Conservation (phyloP, 2,888 invertebrate species). For the Drosophila limbata region DNA sequence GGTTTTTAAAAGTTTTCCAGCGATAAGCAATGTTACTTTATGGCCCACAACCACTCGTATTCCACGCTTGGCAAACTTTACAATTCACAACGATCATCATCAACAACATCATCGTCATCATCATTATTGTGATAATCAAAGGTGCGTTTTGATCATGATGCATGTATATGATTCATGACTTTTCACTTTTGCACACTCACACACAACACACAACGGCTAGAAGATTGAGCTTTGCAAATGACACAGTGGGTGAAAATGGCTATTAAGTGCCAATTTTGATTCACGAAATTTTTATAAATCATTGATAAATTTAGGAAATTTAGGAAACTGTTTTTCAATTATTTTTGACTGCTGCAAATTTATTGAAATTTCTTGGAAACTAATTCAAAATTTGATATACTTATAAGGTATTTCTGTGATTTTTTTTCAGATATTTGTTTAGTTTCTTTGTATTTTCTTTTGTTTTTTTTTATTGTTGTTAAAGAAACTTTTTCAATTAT, state of each 20-base stretch:
- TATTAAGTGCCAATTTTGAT: not conserved
- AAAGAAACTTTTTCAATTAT: too few relatives aligned
- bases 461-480: too few relatives aligned
- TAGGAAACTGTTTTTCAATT: not conserved
- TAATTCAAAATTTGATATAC: too few relatives aligned
- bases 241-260: constrained; percentile 32
- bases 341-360: too few relatives aligned
- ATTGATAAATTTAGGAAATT: not conserved
- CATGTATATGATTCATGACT: constrained; percentile 77
- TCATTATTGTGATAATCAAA: constrained; percentile 50
- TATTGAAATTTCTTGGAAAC: too few relatives aligned
- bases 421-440: too few relatives aligned
- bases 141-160: constrained; percentile 70
- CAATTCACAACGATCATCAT: constrained; percentile 21
- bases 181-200: constrained; percentile 70
- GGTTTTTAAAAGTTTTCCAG: constrained; percentile 78
- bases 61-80: constrained; percentile 44
- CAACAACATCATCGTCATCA: constrained; percentile 33
- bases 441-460: too few relatives aligned
- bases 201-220: constrained; percentile 19
- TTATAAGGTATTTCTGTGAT: too few relatives aligned
- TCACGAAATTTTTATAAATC: not conserved
- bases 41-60: constrained; percentile 68
- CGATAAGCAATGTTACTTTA: constrained; percentile 80
- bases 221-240: constrained; percentile 27